phyloP scores from a whole-genome alignment of 2,888 invertebrate species.

The Palloptera scutellata region DNA sequence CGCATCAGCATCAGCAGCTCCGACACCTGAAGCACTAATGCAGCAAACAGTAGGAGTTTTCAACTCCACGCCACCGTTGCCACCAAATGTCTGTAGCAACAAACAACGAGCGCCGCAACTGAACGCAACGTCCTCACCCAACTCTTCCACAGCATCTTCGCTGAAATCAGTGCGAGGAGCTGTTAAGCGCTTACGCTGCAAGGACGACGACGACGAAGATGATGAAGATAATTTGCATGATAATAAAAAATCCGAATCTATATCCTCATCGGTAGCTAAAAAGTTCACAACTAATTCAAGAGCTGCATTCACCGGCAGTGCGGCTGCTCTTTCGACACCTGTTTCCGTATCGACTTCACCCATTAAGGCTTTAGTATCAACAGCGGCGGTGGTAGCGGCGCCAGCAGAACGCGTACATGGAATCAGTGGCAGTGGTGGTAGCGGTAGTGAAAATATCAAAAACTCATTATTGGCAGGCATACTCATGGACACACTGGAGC shows the following conservation, averaged over 20 bases:
- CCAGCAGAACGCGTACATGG: conserved; percentile 19
- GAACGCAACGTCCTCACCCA: conserved; percentile 45
- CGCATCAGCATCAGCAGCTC: conserved; percentile 27
- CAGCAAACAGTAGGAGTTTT: conserved; percentile 15
- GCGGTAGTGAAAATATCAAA: conserved; percentile 40
- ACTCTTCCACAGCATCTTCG: conserved; percentile 56
- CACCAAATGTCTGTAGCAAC: conserved; percentile 30
- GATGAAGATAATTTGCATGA: conserved; percentile 43
- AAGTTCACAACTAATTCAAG: conserved; percentile 50
- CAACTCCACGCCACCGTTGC: conserved; percentile 32
- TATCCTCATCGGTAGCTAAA: conserved; percentile 54
- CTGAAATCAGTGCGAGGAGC: conserved; percentile 59
- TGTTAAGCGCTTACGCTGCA: conserved; percentile 61
- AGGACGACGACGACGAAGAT: conserved; percentile 56
- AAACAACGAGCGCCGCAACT: conserved; percentile 26
- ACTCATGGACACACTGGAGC: conserved; percentile 47
- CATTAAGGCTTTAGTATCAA: conserved; percentile 26
- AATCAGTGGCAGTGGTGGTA: conserved; percentile 28
- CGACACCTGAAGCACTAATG: conserved; percentile 10
- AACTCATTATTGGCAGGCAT: conserved; percentile 49
- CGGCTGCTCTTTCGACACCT: conserved; percentile 43
- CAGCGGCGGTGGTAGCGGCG: conserved; percentile 34
- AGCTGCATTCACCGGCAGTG: conserved; percentile 16
- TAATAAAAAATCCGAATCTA: conserved; percentile 35
- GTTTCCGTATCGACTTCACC: conserved; percentile 37